Evolutionary conservation across 2,113 vertebrate genomes (phyloP), one percentile per base, ranked within the genome.

Genomic region (Dasyurus viverrinus): DNA sequence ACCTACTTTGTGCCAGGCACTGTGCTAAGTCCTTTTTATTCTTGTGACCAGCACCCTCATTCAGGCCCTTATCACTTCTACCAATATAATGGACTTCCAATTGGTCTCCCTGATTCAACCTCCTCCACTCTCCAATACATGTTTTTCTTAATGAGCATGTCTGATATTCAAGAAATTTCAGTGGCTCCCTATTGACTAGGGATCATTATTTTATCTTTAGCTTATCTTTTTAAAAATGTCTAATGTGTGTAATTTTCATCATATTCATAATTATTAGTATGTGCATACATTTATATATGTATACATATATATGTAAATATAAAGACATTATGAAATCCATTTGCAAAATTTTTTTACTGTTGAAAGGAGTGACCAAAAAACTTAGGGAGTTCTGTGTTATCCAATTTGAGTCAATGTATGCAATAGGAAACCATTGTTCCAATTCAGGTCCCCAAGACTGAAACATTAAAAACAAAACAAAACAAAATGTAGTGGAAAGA

Each of bases 371-470:
- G 57, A 60, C 27, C 57, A 60, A 57, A 57, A 57, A 57, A 57
- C 25, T 57, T 57, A 57, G 23, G 24, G 23, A 23, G 9, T 24
- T 57, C 8, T 57, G 55, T 57, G 55, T 27, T 57, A 57, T 25
- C 55, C 25, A 57, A 57, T 57, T 60, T 90, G 90, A 48, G 47
- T 50, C 48, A 53, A 48, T 42, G 22, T 11, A 54, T 55, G 55
- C 9, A 76, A 54, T 8, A 30, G 42, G 54, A 94, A 92, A 91
- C 9, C 92, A 92, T 68, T 27, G 36, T 94, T 93, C 91, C 93
- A 84, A 54, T 55, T 89, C 92, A 89, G 46, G 52, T 30, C 46
- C 25, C 90, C 84, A 93, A 89, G 89, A 68, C 54, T 60, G 36
- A 90, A 90, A 68, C 54, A 89, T 84, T 84, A 90, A 92, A 53